Evolutionary conservation across 2,888 invertebrate genomes (phyloP).

Genomic region (Thalpophila matura): DNA sequence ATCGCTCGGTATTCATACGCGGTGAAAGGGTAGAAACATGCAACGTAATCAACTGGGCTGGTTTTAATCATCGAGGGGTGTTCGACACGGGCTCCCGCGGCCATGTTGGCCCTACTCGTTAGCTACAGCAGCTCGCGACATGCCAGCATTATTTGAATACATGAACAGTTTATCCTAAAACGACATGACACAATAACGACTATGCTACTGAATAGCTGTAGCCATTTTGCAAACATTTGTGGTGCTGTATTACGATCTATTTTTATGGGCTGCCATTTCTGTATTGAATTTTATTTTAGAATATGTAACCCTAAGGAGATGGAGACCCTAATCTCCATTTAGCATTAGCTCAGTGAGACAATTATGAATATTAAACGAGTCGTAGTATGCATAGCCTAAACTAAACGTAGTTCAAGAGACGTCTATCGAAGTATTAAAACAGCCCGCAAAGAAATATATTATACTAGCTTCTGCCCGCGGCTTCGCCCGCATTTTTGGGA

Average conservation of each 20-base stretch:
- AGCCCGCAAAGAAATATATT: too few species aligned
- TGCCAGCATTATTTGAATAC: constrained; percentile 61
- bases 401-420: not conserved
- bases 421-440: not conserved
- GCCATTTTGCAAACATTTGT: constrained; percentile 12
- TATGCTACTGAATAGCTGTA: constrained; percentile 27
- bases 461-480: too few species aligned
- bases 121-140: constrained; percentile 53
- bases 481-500: too few species aligned
- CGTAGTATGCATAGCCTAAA: not conserved
- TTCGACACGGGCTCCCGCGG: constrained; percentile 63
- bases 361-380: not conserved
- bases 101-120: constrained; percentile 56
- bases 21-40: constrained; percentile 78
- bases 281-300: constrained; percentile 18
- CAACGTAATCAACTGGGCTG: constrained; percentile 82
- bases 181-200: constrained; percentile 50
- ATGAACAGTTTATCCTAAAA: constrained; percentile 61
- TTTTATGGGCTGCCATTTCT: constrained; percentile 7
- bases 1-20: constrained; percentile 72
- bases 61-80: constrained; percentile 83
- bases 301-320: too few species aligned
- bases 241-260: constrained; percentile 9
- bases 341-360: not conserved
- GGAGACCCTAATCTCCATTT: constrained; percentile 1